Base-by-base conservation (phyloP, 2,113 vertebrate genomes). In the Pterocles gutturalis region DNA sequence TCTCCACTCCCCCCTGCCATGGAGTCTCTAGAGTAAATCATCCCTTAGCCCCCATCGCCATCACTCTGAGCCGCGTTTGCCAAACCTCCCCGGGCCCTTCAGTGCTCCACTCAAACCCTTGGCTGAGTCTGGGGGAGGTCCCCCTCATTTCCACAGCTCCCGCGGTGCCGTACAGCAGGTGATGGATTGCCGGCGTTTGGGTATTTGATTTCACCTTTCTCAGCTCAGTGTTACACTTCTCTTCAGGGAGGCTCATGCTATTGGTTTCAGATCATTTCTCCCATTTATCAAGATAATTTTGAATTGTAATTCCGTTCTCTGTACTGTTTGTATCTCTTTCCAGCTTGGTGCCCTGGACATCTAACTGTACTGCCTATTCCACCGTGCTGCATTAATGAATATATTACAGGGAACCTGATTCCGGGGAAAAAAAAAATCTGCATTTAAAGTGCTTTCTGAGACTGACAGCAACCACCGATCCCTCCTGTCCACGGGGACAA, bases 191-290 rank as follows among this genome's bases (percentile, higher is more conserved):
- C 2, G 1, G 29, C 33, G 4, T 2, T 62, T 25, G 53, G 14
- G 21, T 1, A 5, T 83, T 80, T 73, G 53, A 41, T 61, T 53
- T 93, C 86, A 70, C 67, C 92, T 86, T 77, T 18, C 83, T 48
- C 11, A 33, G 49, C 8, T 54, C 45, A 31, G 71, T 2, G 1
- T 58, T 12, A 2, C 38, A 13, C 31, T 55, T 33, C 85, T 48
- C 70, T 49, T 70, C 24, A 11, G 79, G 76, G 64, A 95, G 24
- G 36, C 46, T 58, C 58, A 61, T 10, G 29, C 75, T 79, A 13
- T n/a, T 20, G 67, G 89, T 92, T 93, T 93, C 86, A 89, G 86
- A 84, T 62, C 54, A 81, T 83, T 95, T 92, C 91, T 89, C 67
- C 76, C 83, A 83, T 49, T 83, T 77, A 73, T 38, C 90, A 88